Conservation (phyloP, 2,888 invertebrate species). For the Hesperia comma region DNA sequence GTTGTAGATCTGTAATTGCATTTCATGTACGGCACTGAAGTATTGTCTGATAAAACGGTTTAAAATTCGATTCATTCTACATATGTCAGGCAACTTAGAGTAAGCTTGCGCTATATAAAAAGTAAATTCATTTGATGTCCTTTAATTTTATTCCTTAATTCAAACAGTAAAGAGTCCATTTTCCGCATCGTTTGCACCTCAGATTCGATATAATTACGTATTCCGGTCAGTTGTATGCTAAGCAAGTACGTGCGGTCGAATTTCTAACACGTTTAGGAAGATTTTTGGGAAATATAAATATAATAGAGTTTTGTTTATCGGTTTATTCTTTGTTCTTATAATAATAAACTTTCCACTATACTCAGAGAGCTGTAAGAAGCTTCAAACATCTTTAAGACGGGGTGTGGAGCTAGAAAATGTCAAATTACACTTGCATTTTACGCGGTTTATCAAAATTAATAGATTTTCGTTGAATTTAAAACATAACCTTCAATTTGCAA, state of each 20-base stretch:
- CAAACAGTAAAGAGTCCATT: conserved; percentile 9
- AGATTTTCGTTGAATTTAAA: too few species aligned
- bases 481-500: too few species aligned
- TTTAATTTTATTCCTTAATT: conserved; percentile 15
- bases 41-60: too few species aligned
- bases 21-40: too few species aligned
- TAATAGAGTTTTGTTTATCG: conserved; percentile 40
- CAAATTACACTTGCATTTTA: too few species aligned
- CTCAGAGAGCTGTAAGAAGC: background rate
- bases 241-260: conserved; percentile 57
- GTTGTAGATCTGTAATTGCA: too few species aligned
- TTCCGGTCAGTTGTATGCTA: conserved; percentile 66
- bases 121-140: background rate
- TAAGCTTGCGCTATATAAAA: conserved; percentile 11
- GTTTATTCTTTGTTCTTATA: background rate
- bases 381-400: too few species aligned
- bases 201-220: conserved; percentile 56
- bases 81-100: too few species aligned
- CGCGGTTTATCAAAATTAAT: too few species aligned
- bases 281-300: conserved; percentile 47
- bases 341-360: too few species aligned
- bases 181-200: background rate
- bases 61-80: too few species aligned
- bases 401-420: too few species aligned
- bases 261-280: conserved; percentile 43